A percentile compares a stretch with the other conserved stretches of the same genome.
Evolutionary conservation across 1,140 invertebrate genomes (phyloP).

Genomic region (Caerostris extrusa): DNA sequence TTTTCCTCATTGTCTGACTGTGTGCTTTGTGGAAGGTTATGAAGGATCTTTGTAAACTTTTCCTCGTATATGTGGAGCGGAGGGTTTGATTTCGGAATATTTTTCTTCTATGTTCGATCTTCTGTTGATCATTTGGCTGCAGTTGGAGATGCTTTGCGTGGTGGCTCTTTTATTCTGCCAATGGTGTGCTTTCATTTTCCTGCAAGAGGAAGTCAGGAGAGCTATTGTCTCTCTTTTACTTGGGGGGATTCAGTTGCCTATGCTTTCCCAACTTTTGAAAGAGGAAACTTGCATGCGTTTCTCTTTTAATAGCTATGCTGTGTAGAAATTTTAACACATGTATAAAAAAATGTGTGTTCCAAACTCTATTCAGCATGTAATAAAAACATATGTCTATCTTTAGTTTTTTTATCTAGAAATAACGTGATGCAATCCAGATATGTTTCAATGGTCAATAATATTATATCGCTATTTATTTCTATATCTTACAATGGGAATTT

Average conservation of each 20-base stretch:
- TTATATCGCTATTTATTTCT: too few relatives aligned
- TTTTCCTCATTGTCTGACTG: conserved; percentile 33
- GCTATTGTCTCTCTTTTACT: not conserved
- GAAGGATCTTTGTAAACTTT: conserved; percentile 61
- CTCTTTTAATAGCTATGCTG: too few relatives aligned
- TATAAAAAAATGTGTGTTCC: too few relatives aligned
- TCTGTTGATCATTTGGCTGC: conserved; percentile 23
- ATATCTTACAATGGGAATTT: too few relatives aligned
- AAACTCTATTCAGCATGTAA: too few relatives aligned
- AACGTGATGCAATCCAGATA: too few relatives aligned
- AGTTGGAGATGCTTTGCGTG: not conserved
- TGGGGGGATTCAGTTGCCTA: not conserved
- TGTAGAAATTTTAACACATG: too few relatives aligned
- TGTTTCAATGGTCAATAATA: too few relatives aligned
- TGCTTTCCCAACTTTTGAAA: not conserved
- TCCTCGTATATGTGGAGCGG: not conserved
- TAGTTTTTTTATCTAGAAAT: too few relatives aligned
- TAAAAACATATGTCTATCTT: too few relatives aligned
- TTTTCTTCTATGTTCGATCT: not conserved
- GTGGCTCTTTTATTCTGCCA: not conserved
- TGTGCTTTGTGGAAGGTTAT: conserved; percentile 49
- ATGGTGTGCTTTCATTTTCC: not conserved
- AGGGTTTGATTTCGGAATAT: conserved; percentile 21
- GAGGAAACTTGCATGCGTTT: too few relatives aligned
- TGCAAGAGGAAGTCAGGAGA: not conserved